Evolutionary conservation across 2,797 vertebrate genomes (phyloP), one percentile per base, ranked within the genome.

Genomic region (Epinephelus awoara): DNA sequence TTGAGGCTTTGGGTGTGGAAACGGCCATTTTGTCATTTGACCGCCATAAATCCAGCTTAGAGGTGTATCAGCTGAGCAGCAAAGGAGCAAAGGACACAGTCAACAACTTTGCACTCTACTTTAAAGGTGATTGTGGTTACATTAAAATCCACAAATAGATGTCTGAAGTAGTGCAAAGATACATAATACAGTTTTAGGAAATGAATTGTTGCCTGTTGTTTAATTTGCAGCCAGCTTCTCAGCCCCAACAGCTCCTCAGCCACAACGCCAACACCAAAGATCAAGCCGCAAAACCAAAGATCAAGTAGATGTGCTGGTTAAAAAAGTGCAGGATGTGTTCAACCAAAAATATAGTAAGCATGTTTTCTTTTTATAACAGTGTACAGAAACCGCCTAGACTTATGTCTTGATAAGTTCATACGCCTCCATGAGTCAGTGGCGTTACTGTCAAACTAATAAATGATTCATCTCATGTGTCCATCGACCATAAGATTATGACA

Each of bases 321-420:
- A 64, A 27, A 64, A 46, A 44, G 62, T 64, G 44, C 62, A 64
- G 62, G 62, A 64, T 13, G 14, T 64, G 3, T 64, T 64, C 62
- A 64, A 64, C 62, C 44, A 64, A 47, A 64, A 64, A 29, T 64
- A 64, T 8, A 64, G 62, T 64, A 38, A 46, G 59, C 12, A 46
- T n/a, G 17, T 56, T 56, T 56, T 17, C 52, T 10, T 55, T 55
- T 27, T 55, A 15, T 21, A 14, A 0, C 23, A 21, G 23, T 54
- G 21, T 54, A 0, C 25, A 25, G 0, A 54, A 54, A 15, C 23
- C 2, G 12, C 51, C 23, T 52, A 14, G 42, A 44, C 42, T 44
- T 21, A 52, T 14, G 27, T 29, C 11, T 52, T 52, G 23, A 55
- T 55, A 55, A 44, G 10, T 7, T 55, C 15, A 55, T 55, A 55